Conservation (phyloP, 2,113 vertebrate genomes). For the Parotia lawesii region DNA sequence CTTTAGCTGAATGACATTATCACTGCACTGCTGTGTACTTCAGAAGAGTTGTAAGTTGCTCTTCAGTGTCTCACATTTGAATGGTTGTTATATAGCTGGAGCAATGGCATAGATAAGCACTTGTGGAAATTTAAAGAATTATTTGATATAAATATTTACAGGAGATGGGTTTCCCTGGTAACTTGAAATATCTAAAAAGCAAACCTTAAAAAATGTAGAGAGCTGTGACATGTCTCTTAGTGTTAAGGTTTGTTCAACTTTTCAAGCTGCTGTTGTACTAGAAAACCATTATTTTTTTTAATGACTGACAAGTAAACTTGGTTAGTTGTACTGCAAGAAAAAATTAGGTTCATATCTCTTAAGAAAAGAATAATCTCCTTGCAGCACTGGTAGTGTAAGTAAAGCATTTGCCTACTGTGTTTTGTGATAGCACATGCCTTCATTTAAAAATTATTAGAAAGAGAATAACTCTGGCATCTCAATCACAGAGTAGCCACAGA, state of each 20-base stretch:
- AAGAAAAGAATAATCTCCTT: not conserved
- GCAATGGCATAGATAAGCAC: not conserved
- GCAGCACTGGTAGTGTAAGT: not conserved
- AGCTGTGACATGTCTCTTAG: not conserved
- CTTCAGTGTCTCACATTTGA: not conserved
- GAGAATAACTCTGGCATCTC: not conserved
- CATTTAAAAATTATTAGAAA: not conserved
- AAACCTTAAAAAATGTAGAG: not conserved
- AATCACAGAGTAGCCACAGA: not conserved
- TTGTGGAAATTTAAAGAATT: not conserved
- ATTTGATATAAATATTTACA: constrained; percentile 5
- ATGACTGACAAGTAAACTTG: not conserved
- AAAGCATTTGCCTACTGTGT: not conserved
- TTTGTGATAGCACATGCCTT: not conserved
- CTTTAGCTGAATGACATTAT: not conserved
- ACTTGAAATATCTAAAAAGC: not conserved
- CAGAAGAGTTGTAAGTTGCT: not conserved
- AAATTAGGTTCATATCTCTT: not conserved
- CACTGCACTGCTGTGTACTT: not conserved
- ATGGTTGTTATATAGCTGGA: not conserved
- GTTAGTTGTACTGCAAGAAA: not conserved
- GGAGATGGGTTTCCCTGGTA: not conserved
- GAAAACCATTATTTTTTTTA: not conserved
- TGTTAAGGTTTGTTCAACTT: not conserved
- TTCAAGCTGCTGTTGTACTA: not conserved